These are phyloP conservation scores for Paguma larvata DNA, from an alignment of 2,797 vertebrate species.

Conservation along the genomic window DNA sequence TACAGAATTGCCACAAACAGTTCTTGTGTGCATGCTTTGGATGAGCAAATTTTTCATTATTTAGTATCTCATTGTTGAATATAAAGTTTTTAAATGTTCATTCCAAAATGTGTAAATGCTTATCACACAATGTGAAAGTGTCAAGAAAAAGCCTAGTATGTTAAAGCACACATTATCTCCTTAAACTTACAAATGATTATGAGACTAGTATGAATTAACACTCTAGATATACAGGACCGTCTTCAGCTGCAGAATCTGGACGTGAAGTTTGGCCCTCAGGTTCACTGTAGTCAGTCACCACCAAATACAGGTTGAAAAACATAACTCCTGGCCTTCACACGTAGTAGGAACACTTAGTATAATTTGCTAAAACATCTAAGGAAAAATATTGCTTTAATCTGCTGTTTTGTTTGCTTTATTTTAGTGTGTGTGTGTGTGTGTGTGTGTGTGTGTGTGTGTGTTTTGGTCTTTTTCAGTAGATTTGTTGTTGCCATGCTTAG, in stretches of 20 bases:
- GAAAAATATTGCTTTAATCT: not conserved
- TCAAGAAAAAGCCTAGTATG: constrained; percentile 17
- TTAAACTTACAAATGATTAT: not conserved
- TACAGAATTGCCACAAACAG: not conserved
- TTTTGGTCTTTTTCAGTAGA: not conserved
- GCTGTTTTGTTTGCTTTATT: not conserved
- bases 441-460: not conserved
- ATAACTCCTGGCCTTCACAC: not conserved
- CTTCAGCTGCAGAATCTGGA: not conserved
- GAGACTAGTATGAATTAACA: not conserved
- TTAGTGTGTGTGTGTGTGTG: not conserved
- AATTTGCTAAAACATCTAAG: not conserved
- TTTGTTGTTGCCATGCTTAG: not conserved
- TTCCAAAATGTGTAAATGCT: constrained; percentile 59
- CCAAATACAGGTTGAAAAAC: not conserved
- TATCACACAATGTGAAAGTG: constrained; percentile 21
- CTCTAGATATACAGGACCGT: not conserved
- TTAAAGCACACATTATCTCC: not conserved
- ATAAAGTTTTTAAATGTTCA: constrained; percentile 64
- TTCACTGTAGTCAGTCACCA: not conserved
- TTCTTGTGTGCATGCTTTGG: constrained; percentile 48
- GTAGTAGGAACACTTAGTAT: not conserved
- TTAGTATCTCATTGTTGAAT: constrained; percentile 42
- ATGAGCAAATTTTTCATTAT: constrained; percentile 40
- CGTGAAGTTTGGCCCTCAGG: not conserved